Evolutionary conservation across 2,888 invertebrate species (phyloP), one percentile per base, ranked within the genome.

Genomic region (Crepidodera aurea): DNA sequence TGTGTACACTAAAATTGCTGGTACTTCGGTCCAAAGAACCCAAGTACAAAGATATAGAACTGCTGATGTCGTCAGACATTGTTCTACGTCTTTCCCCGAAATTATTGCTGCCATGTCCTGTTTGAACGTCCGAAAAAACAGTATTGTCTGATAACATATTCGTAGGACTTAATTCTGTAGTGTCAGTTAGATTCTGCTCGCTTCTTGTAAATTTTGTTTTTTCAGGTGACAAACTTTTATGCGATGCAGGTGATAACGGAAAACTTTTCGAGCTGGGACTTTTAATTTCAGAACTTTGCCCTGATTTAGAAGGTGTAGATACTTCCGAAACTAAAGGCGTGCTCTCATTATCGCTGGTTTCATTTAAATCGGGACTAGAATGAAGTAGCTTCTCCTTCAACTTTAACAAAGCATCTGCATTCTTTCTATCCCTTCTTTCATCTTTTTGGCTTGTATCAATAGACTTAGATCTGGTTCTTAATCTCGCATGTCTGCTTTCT

Each of bases 271-370:
- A 76, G 44, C 69, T 70, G 0, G 78, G 77, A 2, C 77, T 75
- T 68, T 70, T 73, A 0, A 71, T 60, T 29, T 75, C 75, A 7
- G 75, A 72, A 61, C 75, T 77, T 25, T 75, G 73, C 5, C 71
- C 70, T 1, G 76, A 76, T 53, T 71, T 73, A 16, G 76, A 75
- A 5, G 77, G 75, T 0, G 78, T 73, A 3, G 77, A 79, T 7
- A 78, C 70, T 66, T 80, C 79, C 0, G 85, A 84, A 5, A 90
- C 88, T 62, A 90, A 83, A 59, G 89, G 89, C 1, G 90, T 88
- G 69, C 86, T 86, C 74, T 90, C 90, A 76, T 89, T 89, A 75
- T 89, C 89, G 76, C 86, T 78, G 2, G 67, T 73, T 27, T 79
- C 79, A 44, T 79, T 78, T 56, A 78, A 64, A 32, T 78, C 78